These are phyloP conservation scores for Meriones psammophilus DNA, from an alignment of 2,797 vertebrate species.

Conservation along the genomic window DNA sequence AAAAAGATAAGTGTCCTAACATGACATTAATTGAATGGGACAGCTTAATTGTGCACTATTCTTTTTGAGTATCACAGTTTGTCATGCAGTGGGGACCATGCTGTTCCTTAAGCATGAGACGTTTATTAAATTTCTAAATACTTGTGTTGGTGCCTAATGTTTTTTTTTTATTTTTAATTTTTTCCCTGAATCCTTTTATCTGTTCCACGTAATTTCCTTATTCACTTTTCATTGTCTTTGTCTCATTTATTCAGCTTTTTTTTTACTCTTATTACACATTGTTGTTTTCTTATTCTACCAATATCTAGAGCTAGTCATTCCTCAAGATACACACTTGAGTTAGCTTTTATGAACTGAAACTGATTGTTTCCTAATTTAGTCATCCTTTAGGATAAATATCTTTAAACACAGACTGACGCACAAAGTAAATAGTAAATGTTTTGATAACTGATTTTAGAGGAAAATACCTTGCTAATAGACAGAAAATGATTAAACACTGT, in stretches of 20 bases:
- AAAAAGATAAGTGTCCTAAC: too few species aligned
- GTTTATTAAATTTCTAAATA: too few species aligned
- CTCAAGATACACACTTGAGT: neutral
- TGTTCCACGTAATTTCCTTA: neutral
- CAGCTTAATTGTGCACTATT: too few species aligned
- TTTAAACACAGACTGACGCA: neutral
- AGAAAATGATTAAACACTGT: neutral
- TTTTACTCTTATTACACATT: neutral
- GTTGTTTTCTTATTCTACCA: neutral
- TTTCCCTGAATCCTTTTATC: neutral
- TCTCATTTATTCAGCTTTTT: neutral
- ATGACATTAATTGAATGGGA: too few species aligned
- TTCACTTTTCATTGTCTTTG: neutral
- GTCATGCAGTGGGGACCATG: too few species aligned
- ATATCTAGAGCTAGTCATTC: neutral
- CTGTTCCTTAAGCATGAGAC: too few species aligned
- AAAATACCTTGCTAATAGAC: neutral
- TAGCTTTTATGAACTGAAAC: neutral
- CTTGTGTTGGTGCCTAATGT: too few species aligned
- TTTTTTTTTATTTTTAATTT: neutral
- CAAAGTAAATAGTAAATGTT: neutral
- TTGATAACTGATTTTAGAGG: neutral
- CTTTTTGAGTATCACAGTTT: too few species aligned
- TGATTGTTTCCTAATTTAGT: neutral
- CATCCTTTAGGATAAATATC: neutral